Evolutionary conservation across 2,888 invertebrate genomes (phyloP), one percentile per base, ranked within the genome.

Genomic region (Tenthredo scrophulariae): DNA sequence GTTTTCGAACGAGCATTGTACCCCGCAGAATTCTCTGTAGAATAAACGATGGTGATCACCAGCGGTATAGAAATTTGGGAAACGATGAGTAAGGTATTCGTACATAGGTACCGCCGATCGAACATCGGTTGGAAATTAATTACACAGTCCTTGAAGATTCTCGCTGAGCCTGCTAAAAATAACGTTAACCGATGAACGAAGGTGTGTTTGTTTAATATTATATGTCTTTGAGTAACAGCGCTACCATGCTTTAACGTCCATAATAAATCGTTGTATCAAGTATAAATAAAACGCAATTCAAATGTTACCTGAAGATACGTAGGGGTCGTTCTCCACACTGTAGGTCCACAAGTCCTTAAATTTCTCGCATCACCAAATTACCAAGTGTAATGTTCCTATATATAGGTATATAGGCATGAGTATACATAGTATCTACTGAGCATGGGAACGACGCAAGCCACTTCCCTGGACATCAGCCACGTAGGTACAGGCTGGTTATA

Each of bases 191-290:
- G 54, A 77, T 77, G 77, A 77, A 77, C 77, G 77, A 37, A 54
- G 54, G 15, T 33, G 77, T 77, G 77, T 77, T 77, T 77, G 77
- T 77, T 46, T 26, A 7, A 18, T 50, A n/a, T n/a, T n/a, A n/a
- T n/a, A 54, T 77, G 29, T 46, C 18, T 50, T 54, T 54, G 77
- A 77, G 54, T 77, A 77, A 77, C 77, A 77, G 77, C 77, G 58
- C 80, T 80, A 80, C 80, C 80, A 80, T 80, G 80, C 80, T 80
- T 58, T 62, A 80, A 80, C 62, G 77, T 18, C 62, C 37, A 40
- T 67, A 54, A 40, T 9, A 80, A 40, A 80, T 37, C 62, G 62
- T 37, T 37, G 62, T 62, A 58, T 22, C 37, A 62, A 62, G 22
- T 80, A 80, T 62, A 6, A 62, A 37, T 22, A 29, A 62, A 62